Conservation (phyloP, 2,797 vertebrate genomes). For the Ambastaia sidthimunki region DNA sequence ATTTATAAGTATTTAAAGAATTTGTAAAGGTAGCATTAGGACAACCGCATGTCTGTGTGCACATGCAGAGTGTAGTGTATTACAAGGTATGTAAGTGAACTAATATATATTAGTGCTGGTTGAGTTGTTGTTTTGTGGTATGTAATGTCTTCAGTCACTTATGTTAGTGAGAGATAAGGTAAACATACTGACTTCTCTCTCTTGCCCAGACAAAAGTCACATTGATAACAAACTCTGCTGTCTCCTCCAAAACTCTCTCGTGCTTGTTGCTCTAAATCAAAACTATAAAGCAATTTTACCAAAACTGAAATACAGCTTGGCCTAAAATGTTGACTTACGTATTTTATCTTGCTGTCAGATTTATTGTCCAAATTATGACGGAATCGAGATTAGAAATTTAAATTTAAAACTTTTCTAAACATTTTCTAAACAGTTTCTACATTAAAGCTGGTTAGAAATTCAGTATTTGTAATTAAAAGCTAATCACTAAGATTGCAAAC, state of each 20-base stretch:
- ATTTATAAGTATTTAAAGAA: too few species aligned
- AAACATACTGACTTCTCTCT: conserved; percentile 35
- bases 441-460: not conserved
- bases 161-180: conserved; percentile 50
- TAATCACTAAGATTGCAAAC: not conserved
- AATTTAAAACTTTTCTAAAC: too few species aligned
- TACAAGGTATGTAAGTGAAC: not conserved
- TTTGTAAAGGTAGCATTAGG: not conserved
- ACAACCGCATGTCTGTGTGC: not conserved
- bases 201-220: conserved; percentile 16
- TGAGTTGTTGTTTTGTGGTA: conserved; percentile 16
- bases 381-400: too few species aligned
- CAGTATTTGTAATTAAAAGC: not conserved
- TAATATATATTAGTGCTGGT: not conserved
- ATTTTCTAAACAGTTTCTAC: too few species aligned
- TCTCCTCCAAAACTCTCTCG: not conserved
- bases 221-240: not conserved
- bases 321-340: not conserved
- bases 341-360: not conserved
- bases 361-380: not conserved
- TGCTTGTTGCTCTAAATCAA: conserved; percentile 2
- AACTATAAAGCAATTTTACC: not conserved
- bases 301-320: not conserved
- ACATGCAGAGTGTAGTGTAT: not conserved
- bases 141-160: not conserved